These are phyloP conservation scores for Heteromormyrus szaboi DNA, from an alignment of 2,797 vertebrate genomes.

Conservation along the genomic window DNA sequence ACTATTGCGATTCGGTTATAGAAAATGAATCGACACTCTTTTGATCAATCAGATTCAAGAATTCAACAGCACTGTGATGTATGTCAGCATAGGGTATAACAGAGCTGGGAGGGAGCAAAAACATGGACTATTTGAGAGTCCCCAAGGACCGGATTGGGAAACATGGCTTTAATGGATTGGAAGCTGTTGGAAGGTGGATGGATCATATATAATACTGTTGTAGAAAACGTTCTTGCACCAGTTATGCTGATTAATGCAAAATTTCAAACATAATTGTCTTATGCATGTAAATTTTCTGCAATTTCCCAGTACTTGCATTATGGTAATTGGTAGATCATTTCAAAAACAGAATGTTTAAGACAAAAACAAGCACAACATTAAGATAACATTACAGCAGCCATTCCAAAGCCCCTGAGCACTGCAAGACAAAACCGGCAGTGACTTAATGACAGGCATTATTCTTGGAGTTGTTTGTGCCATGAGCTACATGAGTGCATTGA, in stretches of 20 bases:
- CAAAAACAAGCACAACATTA: neutral
- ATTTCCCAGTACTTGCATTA: slow-evolving; percentile 1
- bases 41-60: neutral
- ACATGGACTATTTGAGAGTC: neutral
- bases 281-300: neutral
- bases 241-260: neutral
- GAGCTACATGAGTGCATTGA: neutral
- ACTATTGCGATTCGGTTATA: neutral
- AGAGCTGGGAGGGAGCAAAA: neutral
- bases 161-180: neutral
- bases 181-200: neutral
- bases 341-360: neutral
- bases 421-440: neutral
- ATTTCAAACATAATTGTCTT: neutral
- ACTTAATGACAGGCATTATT: neutral
- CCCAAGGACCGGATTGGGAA: neutral
- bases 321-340: neutral
- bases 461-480: neutral
- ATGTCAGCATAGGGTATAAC: neutral
- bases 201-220: neutral
- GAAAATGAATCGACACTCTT: neutral
- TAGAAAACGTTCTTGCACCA: neutral
- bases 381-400: slow-evolving; percentile 4
- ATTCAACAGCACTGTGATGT: neutral
- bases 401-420: neutral